phyloP scores from a whole-genome alignment of 2,888 invertebrate species.

The Rhopalosiphum nymphaeae region DNA sequence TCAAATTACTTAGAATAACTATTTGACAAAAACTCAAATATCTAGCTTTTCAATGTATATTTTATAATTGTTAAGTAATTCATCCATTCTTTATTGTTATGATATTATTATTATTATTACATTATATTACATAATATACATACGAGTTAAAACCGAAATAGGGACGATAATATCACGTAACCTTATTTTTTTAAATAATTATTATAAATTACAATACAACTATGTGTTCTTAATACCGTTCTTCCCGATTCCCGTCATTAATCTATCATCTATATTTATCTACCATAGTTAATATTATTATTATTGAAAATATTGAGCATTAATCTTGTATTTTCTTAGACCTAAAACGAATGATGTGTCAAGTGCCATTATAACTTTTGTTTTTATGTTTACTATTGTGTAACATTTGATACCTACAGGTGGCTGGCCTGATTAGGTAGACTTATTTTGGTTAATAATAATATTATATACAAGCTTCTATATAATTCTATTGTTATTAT shows the following conservation, averaged over 20 bases:
- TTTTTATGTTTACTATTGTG: background rate
- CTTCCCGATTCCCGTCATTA: conserved; percentile 39
- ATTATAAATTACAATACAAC: conserved; percentile 37
- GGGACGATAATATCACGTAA: conserved; percentile 12
- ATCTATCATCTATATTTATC: conserved; percentile 35
- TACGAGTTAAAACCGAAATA: background rate
- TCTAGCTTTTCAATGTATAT: conserved; percentile 24
- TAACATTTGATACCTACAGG: background rate
- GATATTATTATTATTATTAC: conserved; percentile 26
- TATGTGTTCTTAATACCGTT: conserved; percentile 39
- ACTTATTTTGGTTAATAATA: background rate
- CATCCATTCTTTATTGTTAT: conserved; percentile 45
- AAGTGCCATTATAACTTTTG: background rate
- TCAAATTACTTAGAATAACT: conserved; percentile 42
- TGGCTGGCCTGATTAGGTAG: background rate
- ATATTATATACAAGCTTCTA: conserved; percentile 15
- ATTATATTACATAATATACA: too few species aligned
- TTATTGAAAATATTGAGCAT: background rate
- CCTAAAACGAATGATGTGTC: background rate
- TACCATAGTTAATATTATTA: conserved; percentile 21
- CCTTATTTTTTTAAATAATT: background rate
- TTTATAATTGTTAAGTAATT: conserved; percentile 54
- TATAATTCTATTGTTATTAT: background rate
- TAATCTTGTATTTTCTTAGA: conserved; percentile 25
- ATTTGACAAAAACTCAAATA: conserved; percentile 7